phyloP scores from a whole-genome alignment of 2,888 invertebrate species.

The Diloba caeruleocephala region DNA sequence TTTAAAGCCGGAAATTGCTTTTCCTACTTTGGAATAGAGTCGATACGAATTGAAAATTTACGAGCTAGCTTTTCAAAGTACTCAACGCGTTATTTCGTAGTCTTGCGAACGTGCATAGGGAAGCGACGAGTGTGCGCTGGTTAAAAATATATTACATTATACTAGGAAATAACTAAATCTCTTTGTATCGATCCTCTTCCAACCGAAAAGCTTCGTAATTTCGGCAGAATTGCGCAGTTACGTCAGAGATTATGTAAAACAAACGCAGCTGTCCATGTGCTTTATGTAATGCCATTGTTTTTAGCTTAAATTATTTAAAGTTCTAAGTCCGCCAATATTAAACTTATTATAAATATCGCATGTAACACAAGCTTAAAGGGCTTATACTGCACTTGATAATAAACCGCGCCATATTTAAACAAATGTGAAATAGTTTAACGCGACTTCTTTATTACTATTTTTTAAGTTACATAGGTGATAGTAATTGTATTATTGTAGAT shows the following conservation, averaged over 20 bases:
- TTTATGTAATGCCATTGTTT: slow-evolving; percentile 70
- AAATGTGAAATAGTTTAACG: slow-evolving; percentile 11
- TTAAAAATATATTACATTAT: slow-evolving; percentile 12
- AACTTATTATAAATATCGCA: slow-evolving; percentile 33
- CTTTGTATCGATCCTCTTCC: slow-evolving; percentile 29
- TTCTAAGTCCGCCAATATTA: slow-evolving; percentile 62
- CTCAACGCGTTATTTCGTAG: slow-evolving; percentile 10
- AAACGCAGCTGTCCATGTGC: slow-evolving; percentile 63
- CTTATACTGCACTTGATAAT: slow-evolving; percentile 37
- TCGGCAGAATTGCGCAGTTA: slow-evolving; percentile 56
- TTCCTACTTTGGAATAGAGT: slow-evolving; percentile 29
- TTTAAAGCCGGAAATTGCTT: slow-evolving; percentile 58
- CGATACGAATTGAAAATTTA: slow-evolving; percentile 37
- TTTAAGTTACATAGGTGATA: slow-evolving; percentile 22
- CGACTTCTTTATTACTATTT: slow-evolving; percentile 18
- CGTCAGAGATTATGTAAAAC: slow-evolving; percentile 58
- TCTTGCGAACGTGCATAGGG: slow-evolving; percentile 1
- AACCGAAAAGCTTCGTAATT: slow-evolving; percentile 46
- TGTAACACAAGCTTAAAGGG: slow-evolving; percentile 45
- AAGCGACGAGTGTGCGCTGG: background rate
- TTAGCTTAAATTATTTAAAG: slow-evolving; percentile 57
- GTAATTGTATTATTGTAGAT: slow-evolving; percentile 10
- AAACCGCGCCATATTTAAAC: slow-evolving; percentile 11
- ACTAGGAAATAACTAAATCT: slow-evolving; percentile 13
- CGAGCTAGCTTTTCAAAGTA: slow-evolving; percentile 32